Percentiles rank a stretch among this genome's conserved stretches.
These are phyloP conservation scores for Saturnia pavonia DNA, from an alignment of 2,888 invertebrate genomes.

Conservation along the genomic window DNA sequence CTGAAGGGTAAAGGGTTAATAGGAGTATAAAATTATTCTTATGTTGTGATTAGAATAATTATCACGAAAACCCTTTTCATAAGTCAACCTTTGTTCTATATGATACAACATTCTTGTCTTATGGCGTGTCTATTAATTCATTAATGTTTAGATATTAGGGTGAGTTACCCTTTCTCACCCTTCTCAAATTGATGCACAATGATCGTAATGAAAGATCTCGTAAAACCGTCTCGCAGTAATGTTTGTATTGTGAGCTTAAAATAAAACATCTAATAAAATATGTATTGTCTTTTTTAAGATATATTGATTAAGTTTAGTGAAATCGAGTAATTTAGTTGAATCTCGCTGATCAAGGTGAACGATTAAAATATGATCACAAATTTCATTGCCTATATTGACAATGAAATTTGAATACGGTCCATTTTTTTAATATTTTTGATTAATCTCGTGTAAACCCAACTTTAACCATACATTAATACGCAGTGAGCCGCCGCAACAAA, in stretches of 20 bases:
- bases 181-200: conserved; percentile 48
- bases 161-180: conserved; percentile 49
- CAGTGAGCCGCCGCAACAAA: background rate
- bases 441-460: background rate
- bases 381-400: background rate
- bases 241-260: conserved; percentile 30
- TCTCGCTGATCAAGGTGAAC: background rate
- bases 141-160: conserved; percentile 56
- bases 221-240: conserved; percentile 52
- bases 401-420: background rate
- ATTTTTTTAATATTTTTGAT: background rate
- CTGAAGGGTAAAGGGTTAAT: background rate
- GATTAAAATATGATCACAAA: background rate
- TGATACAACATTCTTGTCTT: conserved; percentile 42
- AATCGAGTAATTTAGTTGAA: background rate
- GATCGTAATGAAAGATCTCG: conserved; percentile 34
- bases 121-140: conserved; percentile 56
- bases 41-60: conserved; percentile 24
- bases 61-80: conserved; percentile 36
- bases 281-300: background rate
- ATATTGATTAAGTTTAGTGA: background rate
- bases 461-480: background rate
- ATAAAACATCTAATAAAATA: background rate
- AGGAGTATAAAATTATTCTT: conserved; percentile 15
- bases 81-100: conserved; percentile 28